Evolutionary conservation across 2,797 vertebrate genomes (phyloP).

Genomic region (Eutrigla gurnardus): DNA sequence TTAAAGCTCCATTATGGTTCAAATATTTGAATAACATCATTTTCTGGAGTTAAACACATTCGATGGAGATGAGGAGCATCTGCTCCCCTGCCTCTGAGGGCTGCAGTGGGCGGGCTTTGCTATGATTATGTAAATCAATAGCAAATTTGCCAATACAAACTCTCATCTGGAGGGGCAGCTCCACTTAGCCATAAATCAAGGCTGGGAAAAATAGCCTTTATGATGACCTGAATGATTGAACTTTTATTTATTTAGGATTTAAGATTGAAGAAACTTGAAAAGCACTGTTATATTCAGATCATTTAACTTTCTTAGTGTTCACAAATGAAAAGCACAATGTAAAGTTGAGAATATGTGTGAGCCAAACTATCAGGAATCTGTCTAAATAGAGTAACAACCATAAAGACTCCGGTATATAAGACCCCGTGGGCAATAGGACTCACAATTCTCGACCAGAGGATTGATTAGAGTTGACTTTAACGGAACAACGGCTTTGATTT

Average conservation of each 20-base stretch:
- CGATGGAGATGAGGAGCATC: slow-evolving; percentile 57
- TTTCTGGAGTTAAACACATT: slow-evolving; percentile 48
- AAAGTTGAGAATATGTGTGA: background rate
- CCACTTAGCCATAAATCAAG: slow-evolving; percentile 24
- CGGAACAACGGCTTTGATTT: slow-evolving; percentile 42
- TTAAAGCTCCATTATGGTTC: slow-evolving; percentile 44
- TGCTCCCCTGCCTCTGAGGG: slow-evolving; percentile 47
- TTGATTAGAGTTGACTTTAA: slow-evolving; percentile 55
- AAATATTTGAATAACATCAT: slow-evolving; percentile 50
- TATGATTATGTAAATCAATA: slow-evolving; percentile 54
- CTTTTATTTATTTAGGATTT: slow-evolving; percentile 24
- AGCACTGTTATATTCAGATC: background rate
- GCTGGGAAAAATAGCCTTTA: slow-evolving; percentile 26
- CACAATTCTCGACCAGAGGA: slow-evolving; percentile 15
- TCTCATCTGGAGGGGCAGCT: slow-evolving; percentile 12
- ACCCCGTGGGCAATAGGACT: slow-evolving; percentile 7
- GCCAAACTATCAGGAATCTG: background rate
- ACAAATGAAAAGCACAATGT: background rate
- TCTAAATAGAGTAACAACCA: background rate
- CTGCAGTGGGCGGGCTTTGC: slow-evolving; percentile 32
- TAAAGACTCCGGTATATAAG: slow-evolving; percentile 20
- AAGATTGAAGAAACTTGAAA: background rate
- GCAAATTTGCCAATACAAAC: slow-evolving; percentile 41
- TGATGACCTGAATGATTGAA: slow-evolving; percentile 33
- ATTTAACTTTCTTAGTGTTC: background rate